phyloP scores from a whole-genome alignment of 2,797 vertebrate species.

The Meriones psammophilus region DNA sequence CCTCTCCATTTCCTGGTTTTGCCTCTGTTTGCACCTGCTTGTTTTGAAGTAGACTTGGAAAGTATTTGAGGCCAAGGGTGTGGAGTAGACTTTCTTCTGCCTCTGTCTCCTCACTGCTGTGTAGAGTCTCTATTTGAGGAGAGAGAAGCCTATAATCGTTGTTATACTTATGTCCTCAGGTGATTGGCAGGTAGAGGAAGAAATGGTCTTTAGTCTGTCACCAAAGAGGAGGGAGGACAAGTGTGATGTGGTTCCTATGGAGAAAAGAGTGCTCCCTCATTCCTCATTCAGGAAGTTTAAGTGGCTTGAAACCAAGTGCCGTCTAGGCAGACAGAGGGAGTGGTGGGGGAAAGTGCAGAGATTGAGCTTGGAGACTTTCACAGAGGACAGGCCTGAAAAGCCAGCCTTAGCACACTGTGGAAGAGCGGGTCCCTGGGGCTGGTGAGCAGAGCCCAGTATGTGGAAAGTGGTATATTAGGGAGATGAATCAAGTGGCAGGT shows the following conservation, averaged over 20 bases:
- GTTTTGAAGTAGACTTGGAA: neutral
- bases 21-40: neutral
- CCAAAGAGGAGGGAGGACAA: neutral
- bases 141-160: neutral
- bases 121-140: neutral
- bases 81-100: accelerated
- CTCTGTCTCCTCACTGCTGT: neutral
- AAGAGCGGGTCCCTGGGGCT: neutral
- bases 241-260: neutral
- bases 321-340: neutral
- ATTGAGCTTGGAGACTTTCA: neutral
- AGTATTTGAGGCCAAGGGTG: neutral
- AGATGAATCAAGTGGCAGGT: slow-evolving; percentile 46
- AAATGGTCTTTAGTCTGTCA: neutral
- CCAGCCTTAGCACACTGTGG: neutral
- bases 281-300: too few species aligned
- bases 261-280: neutral
- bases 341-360: neutral
- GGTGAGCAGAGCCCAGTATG: neutral
- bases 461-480: slow-evolving; percentile 8
- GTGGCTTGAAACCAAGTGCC: neutral
- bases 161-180: neutral
- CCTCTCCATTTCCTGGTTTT: neutral
- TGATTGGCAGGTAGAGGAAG: neutral
- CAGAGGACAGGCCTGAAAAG: neutral